phyloP scores from a whole-genome alignment of 2,113 vertebrate species.

The Antechinus flavipes region DNA sequence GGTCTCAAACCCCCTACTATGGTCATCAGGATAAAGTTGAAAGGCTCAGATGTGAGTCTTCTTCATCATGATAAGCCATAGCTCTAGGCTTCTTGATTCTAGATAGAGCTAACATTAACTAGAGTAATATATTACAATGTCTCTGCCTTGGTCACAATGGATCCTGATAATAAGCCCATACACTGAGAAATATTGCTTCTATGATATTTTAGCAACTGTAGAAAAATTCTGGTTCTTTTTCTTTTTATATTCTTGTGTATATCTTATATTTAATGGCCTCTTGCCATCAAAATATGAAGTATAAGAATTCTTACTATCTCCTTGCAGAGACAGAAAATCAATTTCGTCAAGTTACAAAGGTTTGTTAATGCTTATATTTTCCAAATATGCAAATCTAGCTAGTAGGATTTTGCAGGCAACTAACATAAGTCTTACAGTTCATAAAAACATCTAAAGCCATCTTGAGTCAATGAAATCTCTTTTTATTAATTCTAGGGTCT shows the following conservation, averaged over 20 bases:
- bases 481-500: too few species aligned
- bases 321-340: not conserved
- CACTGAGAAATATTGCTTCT: not conserved
- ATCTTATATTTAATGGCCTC: not conserved
- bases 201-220: not conserved
- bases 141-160: not conserved
- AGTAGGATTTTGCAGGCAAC: not conserved
- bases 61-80: not conserved
- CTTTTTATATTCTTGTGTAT: not conserved
- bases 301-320: not conserved
- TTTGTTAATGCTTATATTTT: not conserved
- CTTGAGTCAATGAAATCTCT: not conserved
- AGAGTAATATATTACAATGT: not conserved
- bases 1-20: not conserved
- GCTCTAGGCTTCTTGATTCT: not conserved
- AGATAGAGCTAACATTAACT: not conserved
- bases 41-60: not conserved
- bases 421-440: not conserved
- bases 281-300: not conserved
- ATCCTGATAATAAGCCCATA: not conserved
- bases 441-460: not conserved
- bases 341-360: not conserved
- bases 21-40: not conserved
- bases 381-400: not conserved
- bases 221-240: not conserved